A percentile compares a stretch with the other conserved stretches of the same genome.
phyloP scores from a whole-genome alignment of 2,113 vertebrate species.

The Burhinus oedicnemus region DNA sequence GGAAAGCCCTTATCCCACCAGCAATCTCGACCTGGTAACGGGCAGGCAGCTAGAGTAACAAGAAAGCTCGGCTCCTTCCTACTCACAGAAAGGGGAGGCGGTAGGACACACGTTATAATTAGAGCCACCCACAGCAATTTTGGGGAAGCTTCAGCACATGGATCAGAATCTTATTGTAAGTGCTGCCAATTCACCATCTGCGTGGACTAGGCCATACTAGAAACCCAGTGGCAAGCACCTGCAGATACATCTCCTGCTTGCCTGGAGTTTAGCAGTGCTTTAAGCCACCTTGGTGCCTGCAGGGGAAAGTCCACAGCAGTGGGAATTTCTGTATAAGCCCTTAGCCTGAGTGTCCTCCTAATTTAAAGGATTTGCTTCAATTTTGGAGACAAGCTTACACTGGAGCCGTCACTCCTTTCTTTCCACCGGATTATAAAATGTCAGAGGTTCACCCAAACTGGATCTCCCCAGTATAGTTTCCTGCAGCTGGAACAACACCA shows the following conservation, averaged over 20 bases:
- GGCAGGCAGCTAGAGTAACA: slow-evolving; percentile 26
- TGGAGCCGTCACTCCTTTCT: not conserved
- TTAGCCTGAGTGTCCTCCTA: not conserved
- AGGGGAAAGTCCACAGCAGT: not conserved
- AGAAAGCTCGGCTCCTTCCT: slow-evolving; percentile 6
- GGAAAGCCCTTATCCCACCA: slow-evolving; percentile 43
- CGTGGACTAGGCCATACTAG: not conserved
- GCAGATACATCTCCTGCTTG: not conserved
- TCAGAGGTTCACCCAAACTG: not conserved
- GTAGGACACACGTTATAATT: slow-evolving; percentile 47
- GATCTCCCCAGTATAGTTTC: not conserved
- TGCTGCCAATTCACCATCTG: not conserved
- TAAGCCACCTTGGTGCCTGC: not conserved
- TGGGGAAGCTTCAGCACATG: slow-evolving; percentile 31
- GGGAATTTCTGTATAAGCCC: not conserved
- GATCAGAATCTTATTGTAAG: not conserved
- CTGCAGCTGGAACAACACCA: not conserved
- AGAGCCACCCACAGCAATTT: slow-evolving; percentile 62
- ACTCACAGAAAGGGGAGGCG: not conserved
- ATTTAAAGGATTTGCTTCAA: not conserved
- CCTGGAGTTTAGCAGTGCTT: not conserved
- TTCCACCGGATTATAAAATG: not conserved
- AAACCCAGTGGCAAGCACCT: not conserved
- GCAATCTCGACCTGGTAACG: slow-evolving; percentile 38
- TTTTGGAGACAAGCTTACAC: not conserved